phyloP scores from a whole-genome alignment of 2,113 vertebrate species.

The Neopipo cinnamomea region DNA sequence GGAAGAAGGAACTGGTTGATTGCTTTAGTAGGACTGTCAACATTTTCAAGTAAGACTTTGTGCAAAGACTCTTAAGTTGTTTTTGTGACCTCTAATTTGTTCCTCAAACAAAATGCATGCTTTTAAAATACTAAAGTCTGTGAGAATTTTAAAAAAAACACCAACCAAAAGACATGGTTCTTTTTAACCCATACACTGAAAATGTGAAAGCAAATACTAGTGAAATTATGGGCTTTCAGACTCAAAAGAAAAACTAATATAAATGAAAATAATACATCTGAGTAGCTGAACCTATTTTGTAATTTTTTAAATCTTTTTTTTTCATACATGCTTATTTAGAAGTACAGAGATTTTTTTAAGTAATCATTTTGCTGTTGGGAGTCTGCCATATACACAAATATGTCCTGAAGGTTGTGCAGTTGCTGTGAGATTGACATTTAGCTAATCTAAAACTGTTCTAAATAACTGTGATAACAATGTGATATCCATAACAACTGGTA shows the following conservation, averaged over 20 bases:
- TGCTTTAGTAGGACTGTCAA: background rate
- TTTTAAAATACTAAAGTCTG: background rate
- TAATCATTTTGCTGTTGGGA: background rate
- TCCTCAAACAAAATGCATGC: background rate
- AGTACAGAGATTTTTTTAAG: background rate
- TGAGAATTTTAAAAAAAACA: background rate
- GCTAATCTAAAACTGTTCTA: conserved; percentile 50
- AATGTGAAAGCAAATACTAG: background rate
- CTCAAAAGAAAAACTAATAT: background rate
- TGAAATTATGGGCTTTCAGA: background rate
- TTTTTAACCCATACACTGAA: background rate
- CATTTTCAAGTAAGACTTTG: background rate
- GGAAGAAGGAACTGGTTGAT: background rate
- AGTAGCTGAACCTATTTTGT: background rate
- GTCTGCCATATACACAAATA: background rate
- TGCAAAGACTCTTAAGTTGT: background rate
- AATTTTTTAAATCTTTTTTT: background rate
- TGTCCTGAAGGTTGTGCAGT: conserved; percentile 41
- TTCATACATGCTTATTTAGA: background rate
- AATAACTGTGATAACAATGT: conserved; percentile 48
- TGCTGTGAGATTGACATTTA: conserved; percentile 50
- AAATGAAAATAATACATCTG: background rate
- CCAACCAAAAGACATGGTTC: background rate
- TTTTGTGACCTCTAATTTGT: background rate
- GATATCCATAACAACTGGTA: conserved; percentile 38